Evolutionary conservation across 2,888 invertebrate species (phyloP).

Genomic region (Mimas tiliae): DNA sequence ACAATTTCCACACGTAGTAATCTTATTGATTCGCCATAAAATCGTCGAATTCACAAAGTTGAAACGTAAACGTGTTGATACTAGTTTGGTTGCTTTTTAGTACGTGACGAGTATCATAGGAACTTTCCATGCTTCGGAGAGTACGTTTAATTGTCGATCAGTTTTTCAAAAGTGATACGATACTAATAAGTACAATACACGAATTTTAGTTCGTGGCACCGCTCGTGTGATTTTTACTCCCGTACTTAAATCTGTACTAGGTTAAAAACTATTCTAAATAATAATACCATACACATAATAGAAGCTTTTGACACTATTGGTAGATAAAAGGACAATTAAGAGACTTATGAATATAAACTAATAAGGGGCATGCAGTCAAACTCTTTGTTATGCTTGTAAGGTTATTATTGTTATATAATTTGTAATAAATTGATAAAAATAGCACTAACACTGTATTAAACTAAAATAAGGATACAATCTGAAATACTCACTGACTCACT

Average conservation of each 20-base stretch:
- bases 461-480: no score
- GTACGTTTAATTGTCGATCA: neutral
- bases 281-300: no score
- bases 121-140: neutral
- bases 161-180: neutral
- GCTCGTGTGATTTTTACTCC: neutral
- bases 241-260: neutral
- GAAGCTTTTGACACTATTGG: no score
- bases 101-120: neutral
- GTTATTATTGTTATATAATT: no score
- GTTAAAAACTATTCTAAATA: no score
- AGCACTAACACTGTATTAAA: no score
- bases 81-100: neutral
- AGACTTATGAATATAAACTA: no score
- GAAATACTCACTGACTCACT: no score
- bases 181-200: neutral
- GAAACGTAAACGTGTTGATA: neutral
- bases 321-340: no score
- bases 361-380: no score
- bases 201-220: neutral
- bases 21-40: conserved; percentile 11
- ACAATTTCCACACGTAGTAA: conserved; percentile 17
- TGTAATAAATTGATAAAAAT: no score
- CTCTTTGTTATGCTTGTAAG: no score
- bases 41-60: neutral